Evolutionary conservation across 2,888 invertebrate species (phyloP).

Genomic region (Watsonalla cultraria): DNA sequence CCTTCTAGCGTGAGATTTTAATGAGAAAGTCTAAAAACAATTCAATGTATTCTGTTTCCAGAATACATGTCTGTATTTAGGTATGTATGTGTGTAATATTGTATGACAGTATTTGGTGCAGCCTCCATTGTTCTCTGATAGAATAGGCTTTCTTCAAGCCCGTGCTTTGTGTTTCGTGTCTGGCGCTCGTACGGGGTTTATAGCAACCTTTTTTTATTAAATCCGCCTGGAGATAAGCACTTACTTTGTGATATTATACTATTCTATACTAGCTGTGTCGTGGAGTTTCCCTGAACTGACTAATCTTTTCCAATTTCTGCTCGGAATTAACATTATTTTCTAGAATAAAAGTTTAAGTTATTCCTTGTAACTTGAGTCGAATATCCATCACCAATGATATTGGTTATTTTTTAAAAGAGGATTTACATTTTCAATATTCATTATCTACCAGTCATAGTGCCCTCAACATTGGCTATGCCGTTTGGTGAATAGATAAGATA

Average conservation of each 20-base stretch:
- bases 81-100: neutral
- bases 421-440: too few species aligned
- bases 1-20: neutral
- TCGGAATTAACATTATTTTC: too few species aligned
- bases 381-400: too few species aligned
- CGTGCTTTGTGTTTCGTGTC: constrained; percentile 14
- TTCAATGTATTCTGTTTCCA: neutral
- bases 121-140: constrained; percentile 24
- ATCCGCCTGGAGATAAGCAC: neutral
- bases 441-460: too few species aligned
- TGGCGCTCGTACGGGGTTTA: neutral
- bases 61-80: neutral
- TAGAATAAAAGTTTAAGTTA: too few species aligned
- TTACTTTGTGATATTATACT: neutral
- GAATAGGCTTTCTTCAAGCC: constrained; percentile 19
- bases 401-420: too few species aligned
- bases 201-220: neutral
- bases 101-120: constrained; percentile 12
- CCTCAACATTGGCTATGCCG: too few species aligned
- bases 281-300: too few species aligned
- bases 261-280: too few species aligned
- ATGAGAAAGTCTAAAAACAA: neutral
- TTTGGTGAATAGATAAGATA: too few species aligned
- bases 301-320: too few species aligned
- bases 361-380: too few species aligned